phyloP scores from a whole-genome alignment of 2,113 vertebrate genomes.

The Leptobrachium leishanense region DNA sequence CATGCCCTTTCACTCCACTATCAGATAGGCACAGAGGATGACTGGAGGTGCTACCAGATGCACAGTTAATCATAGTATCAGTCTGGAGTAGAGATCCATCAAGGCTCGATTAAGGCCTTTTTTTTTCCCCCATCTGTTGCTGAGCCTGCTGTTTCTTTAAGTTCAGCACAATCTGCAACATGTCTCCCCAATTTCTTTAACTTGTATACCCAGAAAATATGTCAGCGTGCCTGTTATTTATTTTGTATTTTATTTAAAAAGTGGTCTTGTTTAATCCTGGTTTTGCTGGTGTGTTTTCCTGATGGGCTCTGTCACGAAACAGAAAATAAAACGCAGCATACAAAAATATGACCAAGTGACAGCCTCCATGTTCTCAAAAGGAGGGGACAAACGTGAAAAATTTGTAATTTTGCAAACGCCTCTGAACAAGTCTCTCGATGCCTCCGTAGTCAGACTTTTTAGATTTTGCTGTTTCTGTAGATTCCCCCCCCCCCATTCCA shows the following conservation, averaged over 20 bases:
- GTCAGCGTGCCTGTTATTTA: not conserved
- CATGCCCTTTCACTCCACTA: conserved; percentile 80
- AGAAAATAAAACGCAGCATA: no score
- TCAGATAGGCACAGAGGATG: conserved; percentile 76
- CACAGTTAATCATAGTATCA: conserved; percentile 73
- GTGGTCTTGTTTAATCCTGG: not conserved
- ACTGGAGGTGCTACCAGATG: conserved; percentile 72
- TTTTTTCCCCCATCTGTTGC: conserved; percentile 54
- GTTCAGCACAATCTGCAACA: conserved; percentile 49
- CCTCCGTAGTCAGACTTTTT: no score
- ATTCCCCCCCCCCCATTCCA: no score
- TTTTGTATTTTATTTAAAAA: not conserved
- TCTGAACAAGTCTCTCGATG: no score
- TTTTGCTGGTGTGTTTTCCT: not conserved
- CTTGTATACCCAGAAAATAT: not conserved
- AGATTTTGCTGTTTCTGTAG: no score
- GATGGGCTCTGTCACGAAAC: conserved; percentile 12
- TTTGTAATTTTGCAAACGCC: no score
- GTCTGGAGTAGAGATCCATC: conserved; percentile 57
- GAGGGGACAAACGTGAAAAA: no score
- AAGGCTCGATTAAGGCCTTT: conserved; percentile 57
- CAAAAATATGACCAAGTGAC: no score
- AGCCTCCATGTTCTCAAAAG: no score
- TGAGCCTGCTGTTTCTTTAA: conserved; percentile 53
- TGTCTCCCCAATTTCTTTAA: not conserved